Percentiles rank a stretch among this genome's conserved stretches.
Conservation (phyloP, 2,113 vertebrate genomes). For the Antechinus stuartii region DNA sequence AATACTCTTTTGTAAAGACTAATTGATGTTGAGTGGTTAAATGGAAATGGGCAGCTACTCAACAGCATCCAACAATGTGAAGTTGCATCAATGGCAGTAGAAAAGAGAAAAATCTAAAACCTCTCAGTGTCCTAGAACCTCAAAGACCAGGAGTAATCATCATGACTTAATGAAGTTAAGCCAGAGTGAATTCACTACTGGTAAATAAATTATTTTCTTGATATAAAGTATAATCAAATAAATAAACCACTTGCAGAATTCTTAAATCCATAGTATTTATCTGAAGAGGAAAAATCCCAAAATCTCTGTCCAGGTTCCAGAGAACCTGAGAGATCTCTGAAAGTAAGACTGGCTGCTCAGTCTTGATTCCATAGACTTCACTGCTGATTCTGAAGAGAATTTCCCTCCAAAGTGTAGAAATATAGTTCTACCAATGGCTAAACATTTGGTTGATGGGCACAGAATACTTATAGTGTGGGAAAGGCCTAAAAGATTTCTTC, state of each 20-base stretch:
- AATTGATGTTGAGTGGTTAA: too few relatives aligned
- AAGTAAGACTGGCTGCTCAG: conserved; percentile 21
- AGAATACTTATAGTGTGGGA: not conserved
- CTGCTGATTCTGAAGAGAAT: not conserved
- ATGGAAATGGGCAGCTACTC: too few relatives aligned
- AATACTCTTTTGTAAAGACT: too few relatives aligned
- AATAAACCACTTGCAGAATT: not conserved
- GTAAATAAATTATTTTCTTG: not conserved
- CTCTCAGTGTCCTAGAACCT: too few relatives aligned
- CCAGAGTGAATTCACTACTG: too few relatives aligned
- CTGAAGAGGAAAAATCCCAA: conserved; percentile 43
- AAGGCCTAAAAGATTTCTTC: not conserved
- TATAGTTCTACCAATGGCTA: not conserved
- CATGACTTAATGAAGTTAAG: too few relatives aligned
- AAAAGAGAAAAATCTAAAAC: too few relatives aligned
- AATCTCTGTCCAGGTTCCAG: conserved; percentile 10
- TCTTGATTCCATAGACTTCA: conserved; percentile 4
- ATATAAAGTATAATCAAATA: not conserved
- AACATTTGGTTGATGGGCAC: not conserved
- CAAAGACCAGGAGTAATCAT: too few relatives aligned
- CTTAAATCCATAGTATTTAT: conserved; percentile 17
- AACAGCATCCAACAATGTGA: too few relatives aligned
- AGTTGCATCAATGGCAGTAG: too few relatives aligned
- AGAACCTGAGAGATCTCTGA: not conserved
- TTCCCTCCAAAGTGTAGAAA: too few relatives aligned